Base-by-base conservation (phyloP, 92 coral and sea anemone genomes). In the Paragorgia papillata region DNA sequence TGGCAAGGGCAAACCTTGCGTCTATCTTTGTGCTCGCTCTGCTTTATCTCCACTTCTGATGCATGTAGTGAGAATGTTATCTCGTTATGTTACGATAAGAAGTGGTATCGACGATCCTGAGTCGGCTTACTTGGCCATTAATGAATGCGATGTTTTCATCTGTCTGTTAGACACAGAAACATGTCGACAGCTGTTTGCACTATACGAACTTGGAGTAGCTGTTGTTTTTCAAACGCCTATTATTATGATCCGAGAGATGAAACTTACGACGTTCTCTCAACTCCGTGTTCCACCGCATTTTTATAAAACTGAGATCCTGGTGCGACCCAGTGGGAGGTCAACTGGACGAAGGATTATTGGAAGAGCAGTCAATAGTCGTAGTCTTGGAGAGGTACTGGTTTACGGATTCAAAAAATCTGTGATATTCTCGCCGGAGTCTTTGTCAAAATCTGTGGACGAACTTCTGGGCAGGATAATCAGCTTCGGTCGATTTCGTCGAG, bases 171-270 rank as follows among this genome's bases (percentile, higher is more conserved):
- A 68, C 75, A 9, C 25, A 5, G 58, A 22, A 1, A 2, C 54
- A 9, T 44, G 58, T 29, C 58, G 48, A n/a, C 50, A 44, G 0
- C 40, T 68, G 18, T 68, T 68, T 21, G 32, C 54, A 0, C 30
- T 68, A 20, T 68, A 68, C 40, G 75, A 68, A 33, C 58, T 68
- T n/a, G 75, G 75, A 19, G 75, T 48, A 4, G 75, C 75, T 5
- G 34, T 68, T 19, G 40, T 68, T 44, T 48, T 68, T 27, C 19
- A 59, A 46, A 68, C 25, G n/a, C 75, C 75, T 25, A 14, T 68
- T 20, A 15, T 49, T 41, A 14, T 68, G n/a, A 24, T 68, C 58
- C 37, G 60, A 49, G 75, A 68, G 37, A 33, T 59, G 13, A 35
- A 49, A 1, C 21, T 66, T 17, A 40, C 41, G 14, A 40, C 41